Conservation (phyloP, 1,140 invertebrate genomes). For the Archivesica marissinica region DNA sequence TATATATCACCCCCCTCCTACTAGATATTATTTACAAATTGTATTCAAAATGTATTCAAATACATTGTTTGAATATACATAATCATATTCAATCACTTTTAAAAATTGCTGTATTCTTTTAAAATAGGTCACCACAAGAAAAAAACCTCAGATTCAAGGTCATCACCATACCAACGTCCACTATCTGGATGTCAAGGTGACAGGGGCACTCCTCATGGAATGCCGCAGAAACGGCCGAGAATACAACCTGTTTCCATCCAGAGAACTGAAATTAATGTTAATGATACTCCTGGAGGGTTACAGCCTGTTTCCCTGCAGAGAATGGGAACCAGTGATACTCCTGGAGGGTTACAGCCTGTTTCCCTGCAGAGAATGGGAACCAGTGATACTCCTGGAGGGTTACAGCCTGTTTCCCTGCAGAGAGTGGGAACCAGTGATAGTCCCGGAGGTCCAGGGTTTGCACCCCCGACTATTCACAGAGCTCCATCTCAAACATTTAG, state of each 20-base stretch:
- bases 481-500: conserved; percentile 20
- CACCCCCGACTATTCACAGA: conserved; percentile 2
- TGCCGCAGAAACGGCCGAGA: neutral
- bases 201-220: neutral
- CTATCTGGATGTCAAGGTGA: neutral
- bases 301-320: neutral
- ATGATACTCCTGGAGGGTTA: neutral
- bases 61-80: no score
- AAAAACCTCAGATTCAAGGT: conserved; percentile 9
- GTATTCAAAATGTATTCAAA: no score
- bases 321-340: neutral
- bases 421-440: neutral
- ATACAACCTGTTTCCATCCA: neutral
- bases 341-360: neutral
- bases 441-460: neutral
- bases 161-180: conserved; percentile 5
- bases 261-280: neutral
- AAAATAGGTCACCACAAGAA: conserved; percentile 26
- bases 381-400: neutral
- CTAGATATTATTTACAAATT: no score
- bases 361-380: neutral
- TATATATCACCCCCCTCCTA: no score
- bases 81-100: no score
- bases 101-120: no score
- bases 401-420: conserved; percentile 7